Conservation (phyloP, 92 coral and sea anemone species). For the Phenganax marumi region DNA sequence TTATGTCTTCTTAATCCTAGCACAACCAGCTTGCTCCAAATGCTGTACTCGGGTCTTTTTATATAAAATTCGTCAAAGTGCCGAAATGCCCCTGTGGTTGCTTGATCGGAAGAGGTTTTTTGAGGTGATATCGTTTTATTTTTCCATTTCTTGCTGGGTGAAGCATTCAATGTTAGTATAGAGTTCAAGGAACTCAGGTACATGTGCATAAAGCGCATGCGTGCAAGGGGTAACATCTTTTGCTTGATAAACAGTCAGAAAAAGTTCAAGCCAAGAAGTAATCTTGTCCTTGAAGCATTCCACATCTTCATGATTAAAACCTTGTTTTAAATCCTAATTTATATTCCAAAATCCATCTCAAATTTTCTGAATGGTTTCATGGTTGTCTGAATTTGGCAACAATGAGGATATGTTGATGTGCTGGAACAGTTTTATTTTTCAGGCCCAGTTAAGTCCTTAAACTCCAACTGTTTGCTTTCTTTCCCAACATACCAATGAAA, state of each 20-base stretch:
- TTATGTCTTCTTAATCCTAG: no score
- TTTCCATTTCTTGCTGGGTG: no score
- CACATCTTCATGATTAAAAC: constrained; percentile 20
- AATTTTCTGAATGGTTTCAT: constrained; percentile 18
- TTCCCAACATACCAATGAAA: constrained; percentile 55
- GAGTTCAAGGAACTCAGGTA: constrained; percentile 47
- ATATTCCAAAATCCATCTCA: constrained; percentile 31
- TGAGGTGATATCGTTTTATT: no score
- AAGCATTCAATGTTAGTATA: constrained; percentile 45
- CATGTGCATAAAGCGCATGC: constrained; percentile 46
- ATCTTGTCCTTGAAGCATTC: constrained; percentile 22
- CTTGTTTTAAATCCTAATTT: neutral
- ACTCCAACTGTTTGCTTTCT: constrained; percentile 58
- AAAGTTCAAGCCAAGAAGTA: constrained; percentile 24
- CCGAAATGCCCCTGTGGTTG: constrained; percentile 55
- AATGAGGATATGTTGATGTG: neutral
- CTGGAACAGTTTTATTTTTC: constrained; percentile 25
- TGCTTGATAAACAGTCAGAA: constrained; percentile 23
- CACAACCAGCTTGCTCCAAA: no score
- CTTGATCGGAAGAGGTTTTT: constrained; percentile 51
- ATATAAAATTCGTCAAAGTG: constrained; percentile 48
- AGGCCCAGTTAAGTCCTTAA: constrained; percentile 19
- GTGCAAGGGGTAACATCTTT: constrained; percentile 29
- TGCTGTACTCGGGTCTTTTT: no score
- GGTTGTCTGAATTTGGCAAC: constrained; percentile 23